Percentiles rank a stretch among this genome's conserved stretches.
Conservation (phyloP, 2,888 invertebrate species). For the Dicycla oo region DNA sequence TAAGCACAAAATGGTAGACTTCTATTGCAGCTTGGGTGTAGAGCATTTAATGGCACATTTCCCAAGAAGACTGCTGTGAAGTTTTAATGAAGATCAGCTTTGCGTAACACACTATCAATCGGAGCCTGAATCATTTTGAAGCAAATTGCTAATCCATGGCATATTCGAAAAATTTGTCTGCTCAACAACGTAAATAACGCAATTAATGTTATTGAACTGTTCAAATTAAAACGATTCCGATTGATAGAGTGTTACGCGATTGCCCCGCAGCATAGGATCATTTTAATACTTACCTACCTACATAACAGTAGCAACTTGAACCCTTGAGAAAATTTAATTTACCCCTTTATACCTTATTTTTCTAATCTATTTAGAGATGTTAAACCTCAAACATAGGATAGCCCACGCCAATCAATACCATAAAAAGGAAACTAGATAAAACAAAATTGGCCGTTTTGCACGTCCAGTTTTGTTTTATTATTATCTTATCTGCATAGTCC, state of each 20-base stretch:
- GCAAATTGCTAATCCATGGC: no score
- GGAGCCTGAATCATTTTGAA: no score
- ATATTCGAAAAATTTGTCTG: no score
- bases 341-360: background rate
- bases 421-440: slow-evolving; percentile 53
- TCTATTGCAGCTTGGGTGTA: background rate
- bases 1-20: no score
- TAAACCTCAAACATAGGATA: slow-evolving; percentile 19
- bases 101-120: no score
- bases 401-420: slow-evolving; percentile 17
- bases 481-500: slow-evolving; percentile 85
- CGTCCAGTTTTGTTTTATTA: no score
- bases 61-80: background rate
- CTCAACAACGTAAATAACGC: no score
- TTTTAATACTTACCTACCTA: background rate
- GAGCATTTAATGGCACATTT: background rate
- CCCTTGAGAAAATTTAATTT: background rate
- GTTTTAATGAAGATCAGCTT: background rate
- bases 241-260: no score
- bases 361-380: background rate
- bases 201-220: no score
- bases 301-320: background rate
- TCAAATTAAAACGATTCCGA: no score
- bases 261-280: no score
- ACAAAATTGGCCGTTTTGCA: slow-evolving; percentile 77